Evolutionary conservation across 2,113 vertebrate genomes (phyloP), one percentile per base, ranked within the genome.

Genomic region (Odontesthes bonariensis): DNA sequence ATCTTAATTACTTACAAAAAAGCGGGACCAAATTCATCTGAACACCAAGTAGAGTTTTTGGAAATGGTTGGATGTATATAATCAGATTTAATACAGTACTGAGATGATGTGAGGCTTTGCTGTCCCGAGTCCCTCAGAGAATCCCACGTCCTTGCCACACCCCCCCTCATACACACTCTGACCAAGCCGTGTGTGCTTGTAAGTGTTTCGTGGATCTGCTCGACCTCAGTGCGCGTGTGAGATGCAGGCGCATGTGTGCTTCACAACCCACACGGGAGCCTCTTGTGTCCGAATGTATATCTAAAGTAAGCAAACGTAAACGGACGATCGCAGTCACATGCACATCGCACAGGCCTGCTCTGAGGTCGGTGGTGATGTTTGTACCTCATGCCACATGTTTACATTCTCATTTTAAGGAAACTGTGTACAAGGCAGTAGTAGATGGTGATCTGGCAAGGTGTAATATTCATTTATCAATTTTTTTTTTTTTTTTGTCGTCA

Each of bases 321-420:
- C 64, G 73, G 71, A 79, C 60, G 19, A n/a, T 47, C 38, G 57
- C 64, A 64, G 56, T 72, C 72, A 54, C 69, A 71, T 68, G 75
- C 81, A 66, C 62, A n/a, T 19, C 7, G 46, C 76, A 52, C 81
- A 72, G 53, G 64, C 46, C 73, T 60, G 74, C 8, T 60, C 81
- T 66, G 80, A 88, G 89, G 82, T 83, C 82, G 71, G 76, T 10
- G 38, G 85, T 80, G 79, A 84, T 71, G 78, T 60, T 63, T 23
- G 27, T 69, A 86, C 73, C 77, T 82, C 86, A 72, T 82, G 83
- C 79, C 81, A 85, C 83, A 11, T 85, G 82, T 88, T 91, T 90
- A 91, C 89, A 92, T 93, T 93, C 90, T 92, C 10, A n/a, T 75
- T 71, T 93, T 92, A 93, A 94, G 90, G 92, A 92, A 92, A 93